Base-by-base conservation (phyloP, 2,113 vertebrate species). In the Thamnaconus septentrionalis region DNA sequence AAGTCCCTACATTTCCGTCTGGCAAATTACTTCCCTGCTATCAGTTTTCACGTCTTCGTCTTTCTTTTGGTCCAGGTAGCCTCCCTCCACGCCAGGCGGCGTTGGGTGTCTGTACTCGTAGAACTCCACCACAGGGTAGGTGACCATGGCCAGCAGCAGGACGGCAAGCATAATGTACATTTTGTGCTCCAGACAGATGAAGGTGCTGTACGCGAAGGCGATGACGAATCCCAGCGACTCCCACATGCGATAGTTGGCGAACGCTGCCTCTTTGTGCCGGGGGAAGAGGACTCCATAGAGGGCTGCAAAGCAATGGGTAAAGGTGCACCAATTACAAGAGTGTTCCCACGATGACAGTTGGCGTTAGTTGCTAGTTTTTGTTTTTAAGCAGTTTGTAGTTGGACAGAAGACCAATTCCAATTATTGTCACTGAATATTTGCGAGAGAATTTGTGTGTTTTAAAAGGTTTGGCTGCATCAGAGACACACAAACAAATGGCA, bases 241-340 rank as follows among this genome's bases (percentile, higher is more conserved):
- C 94, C 96, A 95, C 64, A 99, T 94, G 7, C 95, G 94, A 79
- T 97, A 99, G 85, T 94, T 97, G 52, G 96, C 92, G 18, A 99
- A 99, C 0, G 95, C 97, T 0, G 96, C 95, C 75, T 98, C 97
- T 73, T 95, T 98, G 73, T 90, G 66, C 5, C 75, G 73, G 7
- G 93, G 82, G 76, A 98, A 98, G 40, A 99, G 92, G 68, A 93
- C 39, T 0, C 96, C 94, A 0, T 94, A 99, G 1, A 99, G 91
- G 11, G 91, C 96, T 98, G 90, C 8, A 52, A 55, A n/a, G 58
- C 4, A 69, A 12, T 51, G 11, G 18, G 18, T 31, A 31, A 31
- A 31, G 18, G 18, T 31, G 18, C 18, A 31, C 18, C 18, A 31
- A 31, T 31, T 31, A 31, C 18, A 31, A 31, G 18, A 31, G 18